Evolutionary conservation across 2,888 invertebrate genomes (phyloP), one percentile per base, ranked within the genome.

Genomic region (Julus scandinavius): DNA sequence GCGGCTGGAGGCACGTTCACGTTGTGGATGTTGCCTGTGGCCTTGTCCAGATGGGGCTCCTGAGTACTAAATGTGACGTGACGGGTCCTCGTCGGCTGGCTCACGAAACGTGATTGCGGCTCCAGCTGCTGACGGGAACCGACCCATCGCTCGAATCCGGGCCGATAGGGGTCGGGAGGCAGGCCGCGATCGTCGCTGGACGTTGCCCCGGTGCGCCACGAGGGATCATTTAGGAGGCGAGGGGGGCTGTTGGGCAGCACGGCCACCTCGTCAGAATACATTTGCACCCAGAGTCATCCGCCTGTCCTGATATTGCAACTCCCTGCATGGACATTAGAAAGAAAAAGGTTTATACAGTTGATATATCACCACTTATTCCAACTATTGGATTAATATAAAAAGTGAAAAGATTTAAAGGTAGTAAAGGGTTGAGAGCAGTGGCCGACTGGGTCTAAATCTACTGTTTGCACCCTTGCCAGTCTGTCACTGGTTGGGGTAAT

Each of bases 21-120:
- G 40, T 41, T 38, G 15, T 85, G n/a, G n/a, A 40, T 45, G 45
- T 85, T 45, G 45, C 41, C 85, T 5, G 85, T 85, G 15, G 40
- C 40, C 45, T 85, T 45, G 85, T 85, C 41, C 15, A 85, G n/a
- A 17, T 85, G 85, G n/a, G 85, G 85, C 85, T 85, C 85, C 85
- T n/a, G 41, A 9, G 40, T 17, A n/a, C 85, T 85, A 17, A 85
- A 85, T 0, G 85, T 85, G 45, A 85, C 85, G n/a, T 85, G 85
- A 11, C 85, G 85, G 1, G 15, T 6, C 45, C 85, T 85, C 40
- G n/a, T 17, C 5, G 85, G 17, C 11, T 40, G 45, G 40, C 7
- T 45, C n/a, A 45, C 13, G 17, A n/a, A 45, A n/a, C 85, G 85
- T 17, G 85, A 4, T 41, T 4, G 17, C n/a, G 85, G 40, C 85